These are phyloP conservation scores for Helicolenus hilgendorfi DNA, from an alignment of 2,797 vertebrate genomes.

Conservation along the genomic window DNA sequence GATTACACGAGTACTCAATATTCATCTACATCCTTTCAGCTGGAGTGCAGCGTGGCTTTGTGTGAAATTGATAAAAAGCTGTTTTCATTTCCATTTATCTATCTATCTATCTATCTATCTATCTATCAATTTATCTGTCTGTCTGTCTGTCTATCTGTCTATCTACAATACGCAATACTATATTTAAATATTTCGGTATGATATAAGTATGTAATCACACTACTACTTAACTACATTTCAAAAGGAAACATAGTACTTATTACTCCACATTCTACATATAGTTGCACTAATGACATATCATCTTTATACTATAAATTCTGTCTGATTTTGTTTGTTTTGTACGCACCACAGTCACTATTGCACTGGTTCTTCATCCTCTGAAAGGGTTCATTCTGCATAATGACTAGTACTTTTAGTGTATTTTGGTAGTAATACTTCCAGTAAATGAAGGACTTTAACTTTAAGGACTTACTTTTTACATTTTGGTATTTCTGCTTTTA, in stretches of 20 bases:
- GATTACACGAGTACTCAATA: slow-evolving; percentile 50
- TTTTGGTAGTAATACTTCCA: background rate
- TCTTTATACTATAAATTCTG: background rate
- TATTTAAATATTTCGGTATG: background rate
- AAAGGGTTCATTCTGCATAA: background rate
- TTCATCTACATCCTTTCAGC: slow-evolving; percentile 66
- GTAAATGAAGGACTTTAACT: background rate
- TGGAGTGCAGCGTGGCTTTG: slow-evolving; percentile 36
- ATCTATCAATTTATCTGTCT: background rate
- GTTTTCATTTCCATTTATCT: slow-evolving; percentile 19
- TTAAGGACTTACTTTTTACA: background rate
- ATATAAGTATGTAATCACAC: background rate
- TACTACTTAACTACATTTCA: background rate
- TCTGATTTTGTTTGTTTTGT: background rate
- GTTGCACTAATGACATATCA: background rate
- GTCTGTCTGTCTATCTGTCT: background rate
- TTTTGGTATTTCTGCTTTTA: slow-evolving; percentile 17
- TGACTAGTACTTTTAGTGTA: background rate
- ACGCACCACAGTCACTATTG: background rate
- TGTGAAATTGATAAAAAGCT: slow-evolving; percentile 37
- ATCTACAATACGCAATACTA: background rate
- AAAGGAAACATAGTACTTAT: background rate
- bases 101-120: background rate
- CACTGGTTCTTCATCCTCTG: background rate
- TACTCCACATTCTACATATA: background rate